Conservation (phyloP, 1,140 invertebrate genomes). For the Nomia melanderi region DNA sequence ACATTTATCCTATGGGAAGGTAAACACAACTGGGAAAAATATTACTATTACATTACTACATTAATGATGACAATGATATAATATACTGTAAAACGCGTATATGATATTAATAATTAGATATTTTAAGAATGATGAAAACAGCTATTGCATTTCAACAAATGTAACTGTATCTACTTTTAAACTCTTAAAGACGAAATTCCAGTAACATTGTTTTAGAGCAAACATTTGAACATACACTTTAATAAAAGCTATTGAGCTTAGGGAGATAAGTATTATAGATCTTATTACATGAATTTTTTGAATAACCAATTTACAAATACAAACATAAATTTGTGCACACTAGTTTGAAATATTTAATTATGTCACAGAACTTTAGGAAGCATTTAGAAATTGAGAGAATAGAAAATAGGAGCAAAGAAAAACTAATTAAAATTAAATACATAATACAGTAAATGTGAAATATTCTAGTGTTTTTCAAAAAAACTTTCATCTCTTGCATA, state of each 20-base stretch:
- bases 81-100: constrained; percentile 29
- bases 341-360: constrained; percentile 19
- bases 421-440: constrained; percentile 21
- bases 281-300: constrained; percentile 31
- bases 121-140: constrained; percentile 64
- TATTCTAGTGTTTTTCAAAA: constrained; percentile 11
- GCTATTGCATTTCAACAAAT: constrained; percentile 40
- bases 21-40: constrained; percentile 1
- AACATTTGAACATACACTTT: background rate
- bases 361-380: constrained; percentile 12
- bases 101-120: constrained; percentile 67
- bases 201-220: background rate
- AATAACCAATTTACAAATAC: constrained; percentile 23
- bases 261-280: constrained; percentile 42
- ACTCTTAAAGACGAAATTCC: constrained; percentile 1
- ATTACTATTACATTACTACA: background rate
- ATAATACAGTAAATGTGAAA: constrained; percentile 16
- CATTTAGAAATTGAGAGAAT: background rate
- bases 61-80: background rate
- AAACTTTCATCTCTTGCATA: constrained; percentile 16
- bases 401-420: too few relatives aligned
- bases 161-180: background rate
- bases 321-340: constrained; percentile 6
- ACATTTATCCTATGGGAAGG: background rate
- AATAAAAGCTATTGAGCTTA: constrained; percentile 26